A percentile compares a stretch with the other conserved stretches of the same genome.
These are phyloP conservation scores for Saccostrea cuccullata DNA, from an alignment of 1,140 invertebrate species.

Conservation along the genomic window DNA sequence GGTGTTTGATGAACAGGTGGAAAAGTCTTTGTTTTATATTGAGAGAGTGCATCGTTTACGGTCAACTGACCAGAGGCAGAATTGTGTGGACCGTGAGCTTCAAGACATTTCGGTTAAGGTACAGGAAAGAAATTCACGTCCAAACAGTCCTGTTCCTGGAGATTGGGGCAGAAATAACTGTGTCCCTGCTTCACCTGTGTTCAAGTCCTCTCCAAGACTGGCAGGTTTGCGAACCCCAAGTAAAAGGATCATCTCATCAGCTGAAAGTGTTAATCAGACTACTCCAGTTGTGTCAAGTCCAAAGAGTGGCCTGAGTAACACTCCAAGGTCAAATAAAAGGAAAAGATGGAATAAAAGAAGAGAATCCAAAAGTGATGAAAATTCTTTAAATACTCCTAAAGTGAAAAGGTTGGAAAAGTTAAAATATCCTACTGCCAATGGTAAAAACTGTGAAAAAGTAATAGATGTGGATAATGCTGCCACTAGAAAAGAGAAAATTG, in stretches of 20 bases:
- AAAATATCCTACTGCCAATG: background rate
- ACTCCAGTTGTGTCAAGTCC: background rate
- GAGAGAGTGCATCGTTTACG: constrained; percentile 24
- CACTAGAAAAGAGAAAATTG: constrained; percentile 26
- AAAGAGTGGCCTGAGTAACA: constrained; percentile 47
- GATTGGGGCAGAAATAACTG: background rate
- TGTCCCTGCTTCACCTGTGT: constrained; percentile 41
- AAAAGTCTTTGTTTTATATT: background rate
- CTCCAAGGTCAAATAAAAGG: constrained; percentile 46
- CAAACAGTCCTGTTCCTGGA: background rate
- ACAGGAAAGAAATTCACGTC: background rate
- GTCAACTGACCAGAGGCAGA: background rate
- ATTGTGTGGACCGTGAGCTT: constrained; percentile 11
- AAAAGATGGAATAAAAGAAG: constrained; percentile 49
- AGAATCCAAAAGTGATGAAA: constrained; percentile 20
- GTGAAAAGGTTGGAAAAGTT: background rate
- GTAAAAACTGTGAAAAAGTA: background rate
- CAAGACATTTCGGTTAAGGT: constrained; percentile 1
- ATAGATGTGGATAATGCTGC: background rate
- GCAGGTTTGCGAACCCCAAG: background rate
- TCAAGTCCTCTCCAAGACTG: constrained; percentile 43
- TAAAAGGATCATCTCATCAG: background rate
- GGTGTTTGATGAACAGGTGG: background rate
- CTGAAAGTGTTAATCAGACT: background rate
- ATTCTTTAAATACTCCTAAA: background rate